Percentiles rank a stretch among this genome's conserved stretches.
phyloP scores from a whole-genome alignment of 30 jellyfish, hydroid and myxozoan genomes.

The Hydractinia echinata region DNA sequence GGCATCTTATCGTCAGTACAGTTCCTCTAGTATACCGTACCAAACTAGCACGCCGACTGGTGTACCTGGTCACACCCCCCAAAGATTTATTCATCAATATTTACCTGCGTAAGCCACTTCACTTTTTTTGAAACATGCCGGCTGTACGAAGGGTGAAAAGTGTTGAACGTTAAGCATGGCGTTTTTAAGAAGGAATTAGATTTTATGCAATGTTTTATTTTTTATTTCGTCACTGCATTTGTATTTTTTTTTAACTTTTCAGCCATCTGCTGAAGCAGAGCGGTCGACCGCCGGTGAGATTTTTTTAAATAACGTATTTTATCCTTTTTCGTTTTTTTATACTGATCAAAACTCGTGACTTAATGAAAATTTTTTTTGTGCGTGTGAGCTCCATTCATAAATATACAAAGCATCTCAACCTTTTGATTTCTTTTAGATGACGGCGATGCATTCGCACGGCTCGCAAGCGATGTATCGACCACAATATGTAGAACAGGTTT shows the following conservation, averaged over 20 bases:
- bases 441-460: conserved; percentile 2
- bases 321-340: not conserved
- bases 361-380: not conserved
- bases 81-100: conserved; percentile 6
- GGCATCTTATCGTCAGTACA: not conserved
- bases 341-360: not conserved
- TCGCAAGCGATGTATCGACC: conserved; percentile 8
- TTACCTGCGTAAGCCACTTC: conserved; percentile 10
- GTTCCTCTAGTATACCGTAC: conserved; percentile 4
- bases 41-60: not conserved
- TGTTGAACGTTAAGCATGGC: not conserved
- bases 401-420: not conserved
- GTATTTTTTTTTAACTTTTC: not conserved
- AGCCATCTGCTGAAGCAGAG: conserved; percentile 28
- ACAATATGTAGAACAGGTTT: conserved; percentile 30
- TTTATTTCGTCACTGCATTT: not conserved
- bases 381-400: conserved; percentile 7
- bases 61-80: conserved; percentile 6
- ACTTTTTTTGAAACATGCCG: not conserved
- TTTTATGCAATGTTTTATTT: not conserved
- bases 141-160: not conserved
- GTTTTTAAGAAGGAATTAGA: not conserved
- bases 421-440: not conserved
- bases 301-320: not conserved
- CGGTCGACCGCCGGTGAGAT: conserved; percentile 33